Percentiles rank a stretch among this genome's conserved stretches.
phyloP scores from a whole-genome alignment of 2,797 vertebrate genomes.

The Glyptemys insculpta region DNA sequence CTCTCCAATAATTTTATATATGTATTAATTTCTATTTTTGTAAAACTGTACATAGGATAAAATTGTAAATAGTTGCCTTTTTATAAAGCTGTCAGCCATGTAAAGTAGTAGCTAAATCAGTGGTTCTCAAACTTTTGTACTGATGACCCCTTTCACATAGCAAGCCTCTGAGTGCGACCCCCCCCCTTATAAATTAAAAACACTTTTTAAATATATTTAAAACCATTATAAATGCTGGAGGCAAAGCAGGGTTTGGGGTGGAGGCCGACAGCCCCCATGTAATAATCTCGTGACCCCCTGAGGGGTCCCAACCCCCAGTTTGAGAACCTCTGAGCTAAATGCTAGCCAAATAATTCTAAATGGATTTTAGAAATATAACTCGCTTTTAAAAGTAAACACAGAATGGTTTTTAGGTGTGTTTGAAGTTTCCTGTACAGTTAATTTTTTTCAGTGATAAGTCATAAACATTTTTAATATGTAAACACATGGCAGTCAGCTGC shows the following conservation, averaged over 20 bases:
- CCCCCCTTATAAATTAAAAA: too few species aligned
- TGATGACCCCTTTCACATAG: too few species aligned
- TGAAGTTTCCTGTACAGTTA: background rate
- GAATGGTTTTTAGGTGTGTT: fast-evolving
- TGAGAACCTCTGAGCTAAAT: background rate
- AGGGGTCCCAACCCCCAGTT: too few species aligned
- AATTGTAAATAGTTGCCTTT: background rate
- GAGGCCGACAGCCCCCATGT: too few species aligned
- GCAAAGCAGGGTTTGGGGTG: too few species aligned
- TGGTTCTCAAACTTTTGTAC: too few species aligned
- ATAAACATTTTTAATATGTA: background rate
- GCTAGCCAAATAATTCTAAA: background rate
- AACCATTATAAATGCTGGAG: too few species aligned
- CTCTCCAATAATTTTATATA: background rate
- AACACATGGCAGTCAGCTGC: background rate
- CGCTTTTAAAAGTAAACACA: background rate
- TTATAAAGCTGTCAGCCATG: background rate
- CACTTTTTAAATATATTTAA: too few species aligned
- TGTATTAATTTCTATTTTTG: background rate
- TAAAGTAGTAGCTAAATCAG: background rate
- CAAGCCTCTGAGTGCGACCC: too few species aligned
- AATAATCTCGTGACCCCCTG: too few species aligned
- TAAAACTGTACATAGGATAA: background rate
- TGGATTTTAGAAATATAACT: background rate
- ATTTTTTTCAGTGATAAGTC: background rate